These are phyloP conservation scores for Terebella lapidaria DNA, from an alignment of 2,888 invertebrate species.

Conservation along the genomic window DNA sequence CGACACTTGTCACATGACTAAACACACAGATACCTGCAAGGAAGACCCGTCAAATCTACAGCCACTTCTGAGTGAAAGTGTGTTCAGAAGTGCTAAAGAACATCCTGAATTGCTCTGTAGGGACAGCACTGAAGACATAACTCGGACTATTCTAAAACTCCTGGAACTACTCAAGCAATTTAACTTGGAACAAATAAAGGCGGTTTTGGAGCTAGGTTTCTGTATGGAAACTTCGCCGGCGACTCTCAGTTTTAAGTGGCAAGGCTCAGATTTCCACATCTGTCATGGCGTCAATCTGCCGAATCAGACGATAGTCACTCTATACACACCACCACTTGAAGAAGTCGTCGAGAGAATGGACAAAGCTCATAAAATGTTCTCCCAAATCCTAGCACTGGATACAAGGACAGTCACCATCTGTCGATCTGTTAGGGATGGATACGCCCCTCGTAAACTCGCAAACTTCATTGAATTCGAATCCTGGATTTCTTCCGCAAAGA, in stretches of 20 bases:
- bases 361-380: not conserved
- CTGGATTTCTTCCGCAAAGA: conserved; percentile 23
- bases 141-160: too few species aligned
- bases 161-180: too few species aligned
- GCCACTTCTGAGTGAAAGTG: not conserved
- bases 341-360: not conserved
- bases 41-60: not conserved
- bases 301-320: conserved; percentile 4
- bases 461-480: conserved; percentile 31
- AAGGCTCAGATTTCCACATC: not conserved
- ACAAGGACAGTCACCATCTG: conserved; percentile 32
- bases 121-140: not conserved
- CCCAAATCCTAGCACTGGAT: not conserved
- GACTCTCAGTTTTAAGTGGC: conserved; percentile 3
- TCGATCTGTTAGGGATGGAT: conserved; percentile 44
- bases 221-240: conserved; percentile 6
- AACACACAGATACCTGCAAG: not conserved
- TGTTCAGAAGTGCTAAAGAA: not conserved
- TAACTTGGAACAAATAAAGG: too few species aligned
- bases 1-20: not conserved
- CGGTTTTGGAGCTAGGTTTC: conserved; percentile 7
- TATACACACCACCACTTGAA: not conserved
- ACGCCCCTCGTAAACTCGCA: conserved; percentile 36
- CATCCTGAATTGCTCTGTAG: not conserved
- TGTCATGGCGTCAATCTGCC: conserved; percentile 11